Evolutionary conservation across 2,113 vertebrate genomes (phyloP), one percentile per base, ranked within the genome.

Genomic region (Odontophorus gujanensis): DNA sequence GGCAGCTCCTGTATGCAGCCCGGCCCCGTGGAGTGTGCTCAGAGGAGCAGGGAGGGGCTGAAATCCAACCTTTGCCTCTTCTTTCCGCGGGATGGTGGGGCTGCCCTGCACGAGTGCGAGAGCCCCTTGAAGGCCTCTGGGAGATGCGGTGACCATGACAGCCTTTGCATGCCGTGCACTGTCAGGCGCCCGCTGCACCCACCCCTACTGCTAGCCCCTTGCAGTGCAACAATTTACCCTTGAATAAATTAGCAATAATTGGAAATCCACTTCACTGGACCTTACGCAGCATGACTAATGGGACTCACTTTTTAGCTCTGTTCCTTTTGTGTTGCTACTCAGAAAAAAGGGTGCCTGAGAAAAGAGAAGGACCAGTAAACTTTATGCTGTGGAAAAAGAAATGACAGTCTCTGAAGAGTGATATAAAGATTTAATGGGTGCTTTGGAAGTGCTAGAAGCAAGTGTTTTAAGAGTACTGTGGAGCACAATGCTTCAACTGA

Each of bases 171-270:
- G 24, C 30, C 1, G 30, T 53, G 67, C 38, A 76, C 85, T 0
- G 9, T 74, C 7, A 25, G 74, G 91, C 6, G 0, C 89, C 94
- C 0, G 81, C 89, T 89, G 94, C 94, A 96, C 87, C 91, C 84
- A 93, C 89, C 93, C 94, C 95, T 91, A 92, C 91, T 78, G 91
- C 93, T 92, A 57, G 91, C 87, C 93, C 85, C 95, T 95, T 1
- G 0, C 94, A 92, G 96, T 68, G 95, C 89, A 91, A 95, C 95
- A 85, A 96, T 96, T 94, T 97, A 95, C 79, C 87, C 93, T 87
- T 90, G 96, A 91, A 97, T 95, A 97, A 95, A 96, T 95, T 95
- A 96, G 96, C 93, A 96, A 95, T 96, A 94, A 97, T 48, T 95
- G 94, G 96, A 95, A 96, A 97, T 90, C 65, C 91, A 97, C 91